Percentiles rank a stretch among this genome's conserved stretches.
These are phyloP conservation scores for Apeltes quadracus DNA, from an alignment of 2,113 vertebrate species.

Conservation along the genomic window DNA sequence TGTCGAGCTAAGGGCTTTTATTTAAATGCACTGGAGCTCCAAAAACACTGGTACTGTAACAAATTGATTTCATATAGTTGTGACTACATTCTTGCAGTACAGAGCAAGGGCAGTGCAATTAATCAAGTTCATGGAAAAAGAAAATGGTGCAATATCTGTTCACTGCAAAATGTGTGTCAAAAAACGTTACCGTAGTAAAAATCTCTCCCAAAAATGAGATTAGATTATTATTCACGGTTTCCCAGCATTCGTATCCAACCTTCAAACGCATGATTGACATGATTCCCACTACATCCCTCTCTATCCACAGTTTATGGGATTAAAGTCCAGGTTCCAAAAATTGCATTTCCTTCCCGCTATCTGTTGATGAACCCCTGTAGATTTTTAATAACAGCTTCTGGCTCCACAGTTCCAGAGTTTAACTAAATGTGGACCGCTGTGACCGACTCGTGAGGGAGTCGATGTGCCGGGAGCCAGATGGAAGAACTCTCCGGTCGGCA, in stretches of 20 bases:
- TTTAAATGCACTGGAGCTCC: neutral
- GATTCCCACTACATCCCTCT: neutral
- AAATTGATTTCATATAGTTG: neutral
- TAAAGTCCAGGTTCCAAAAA: slow-evolving; percentile 22
- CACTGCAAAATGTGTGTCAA: neutral
- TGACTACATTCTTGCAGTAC: neutral
- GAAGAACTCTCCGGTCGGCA: slow-evolving; percentile 27
- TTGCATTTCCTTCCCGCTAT: neutral
- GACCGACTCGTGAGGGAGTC: slow-evolving; percentile 21
- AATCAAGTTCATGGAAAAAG: neutral
- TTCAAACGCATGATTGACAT: slow-evolving; percentile 3
- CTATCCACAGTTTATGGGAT: slow-evolving; percentile 27
- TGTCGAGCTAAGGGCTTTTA: neutral
- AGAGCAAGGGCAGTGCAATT: neutral
- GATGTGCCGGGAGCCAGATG: slow-evolving; percentile 45
- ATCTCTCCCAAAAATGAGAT: too few species aligned
- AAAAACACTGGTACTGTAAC: neutral
- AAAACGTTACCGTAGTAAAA: too few species aligned
- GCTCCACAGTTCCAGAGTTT: slow-evolving; percentile 3
- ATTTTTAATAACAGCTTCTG: slow-evolving; percentile 21
- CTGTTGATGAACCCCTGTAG: slow-evolving; percentile 31
- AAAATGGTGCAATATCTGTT: neutral
- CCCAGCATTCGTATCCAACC: neutral
- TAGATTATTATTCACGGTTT: neutral
- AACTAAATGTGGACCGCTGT: slow-evolving; percentile 28